Base-by-base conservation (phyloP, 2,888 invertebrate genomes). In the Aleiodes alternator region DNA sequence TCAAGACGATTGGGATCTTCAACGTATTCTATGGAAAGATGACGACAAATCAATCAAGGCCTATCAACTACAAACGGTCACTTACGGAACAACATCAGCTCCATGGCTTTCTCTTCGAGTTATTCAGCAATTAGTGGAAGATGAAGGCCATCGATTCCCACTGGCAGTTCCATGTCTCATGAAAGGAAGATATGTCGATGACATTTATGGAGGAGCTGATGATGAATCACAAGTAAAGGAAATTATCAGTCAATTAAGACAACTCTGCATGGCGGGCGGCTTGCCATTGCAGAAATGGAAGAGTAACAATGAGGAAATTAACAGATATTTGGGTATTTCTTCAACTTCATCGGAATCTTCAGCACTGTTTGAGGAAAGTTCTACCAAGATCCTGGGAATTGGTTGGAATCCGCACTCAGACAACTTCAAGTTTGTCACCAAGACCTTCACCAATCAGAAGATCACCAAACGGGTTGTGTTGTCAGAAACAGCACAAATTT, bases 211-310 rank as follows among this genome's bases (percentile, higher is more conserved):
- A n/a, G 79, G 80, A 0, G 66, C 74, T 0, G 72, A 72, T 11
- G 23, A 59, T 1, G 4, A 69, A 0, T 7, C 53, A 3, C 53
- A 76, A 0, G 51, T 57, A 0, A 5, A 12, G 5, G 0, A 14
- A 0, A 72, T 43, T 12, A 43, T 64, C 0, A 16, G 14, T 0
- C 57, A 82, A 9, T 8, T 81, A 0, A 71, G 6, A 0, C 14
- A 56, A 1, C 34, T 81, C 7, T 75, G 76, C 73, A 59, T 4
- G n/a, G n/a, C 78, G 66, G 80, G 80, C 51, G 79, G 79, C 0
- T 72, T 79, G 4, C 75, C 76, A 0, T 56, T 78, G 0, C 71
- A 76, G 0, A 76, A 78, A n/a, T 77, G 76, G 79, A 69, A 73
- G 9, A n/a, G 34, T 0, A 59, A 59, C 14, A 1, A 4, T 2